Percentiles rank a stretch among this genome's conserved stretches.
These are phyloP conservation scores for Macrotrachela quadricornifera DNA, from an alignment of 1,140 invertebrate genomes.

Conservation along the genomic window DNA sequence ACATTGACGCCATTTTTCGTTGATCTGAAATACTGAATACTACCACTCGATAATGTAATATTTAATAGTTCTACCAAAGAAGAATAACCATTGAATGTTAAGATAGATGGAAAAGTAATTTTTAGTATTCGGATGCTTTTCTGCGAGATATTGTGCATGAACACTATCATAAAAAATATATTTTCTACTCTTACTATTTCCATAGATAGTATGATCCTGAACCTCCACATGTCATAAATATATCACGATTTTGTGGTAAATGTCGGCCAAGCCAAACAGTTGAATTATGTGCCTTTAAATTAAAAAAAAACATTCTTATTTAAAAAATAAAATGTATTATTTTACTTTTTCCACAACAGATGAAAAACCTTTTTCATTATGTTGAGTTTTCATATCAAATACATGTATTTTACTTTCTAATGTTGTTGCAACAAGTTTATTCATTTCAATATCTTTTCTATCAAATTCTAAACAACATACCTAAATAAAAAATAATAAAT, in stretches of 20 bases:
- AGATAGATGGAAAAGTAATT: too few species aligned
- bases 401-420: conserved; percentile 75
- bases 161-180: too few species aligned
- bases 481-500: conserved; percentile 25
- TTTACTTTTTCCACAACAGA: conserved; percentile 47
- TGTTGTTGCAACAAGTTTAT: conserved; percentile 73
- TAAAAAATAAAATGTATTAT: neutral
- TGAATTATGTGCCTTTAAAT: conserved; percentile 44
- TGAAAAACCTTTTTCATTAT: conserved; percentile 59
- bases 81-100: too few species aligned
- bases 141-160: too few species aligned
- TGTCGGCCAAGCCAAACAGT: conserved; percentile 66
- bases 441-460: conserved; percentile 75
- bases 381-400: conserved; percentile 65
- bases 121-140: too few species aligned
- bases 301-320: neutral
- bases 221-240: conserved; percentile 74
- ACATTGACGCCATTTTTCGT: too few species aligned
- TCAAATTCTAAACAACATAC: conserved; percentile 75
- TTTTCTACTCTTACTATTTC: conserved; percentile 54
- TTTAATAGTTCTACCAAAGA: too few species aligned
- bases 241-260: conserved; percentile 72
- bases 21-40: too few species aligned
- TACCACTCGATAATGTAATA: too few species aligned
- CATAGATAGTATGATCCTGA: conserved; percentile 63